Evolutionary conservation across 2,113 vertebrate species (phyloP).

Genomic region (Lepisosteus osseus): DNA sequence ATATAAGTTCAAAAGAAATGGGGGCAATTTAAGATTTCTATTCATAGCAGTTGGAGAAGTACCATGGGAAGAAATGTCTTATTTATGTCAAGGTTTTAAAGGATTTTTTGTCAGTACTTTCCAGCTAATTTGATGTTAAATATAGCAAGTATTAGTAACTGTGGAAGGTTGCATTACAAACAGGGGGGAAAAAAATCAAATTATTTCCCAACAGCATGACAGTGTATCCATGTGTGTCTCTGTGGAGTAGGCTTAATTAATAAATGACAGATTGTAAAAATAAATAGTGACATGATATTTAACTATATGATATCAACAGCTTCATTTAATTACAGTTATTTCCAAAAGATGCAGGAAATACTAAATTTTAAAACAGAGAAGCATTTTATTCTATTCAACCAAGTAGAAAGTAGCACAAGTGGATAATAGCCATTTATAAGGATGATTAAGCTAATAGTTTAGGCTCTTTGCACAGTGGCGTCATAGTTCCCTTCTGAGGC

Average conservation of each 20-base stretch:
- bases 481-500: no score
- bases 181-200: constrained; percentile 34
- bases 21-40: constrained; percentile 1
- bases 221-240: constrained; percentile 12
- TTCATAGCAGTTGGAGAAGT: background rate
- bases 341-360: no score
- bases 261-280: no score
- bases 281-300: no score
- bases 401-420: no score
- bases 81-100: constrained; percentile 28
- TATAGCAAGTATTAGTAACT: constrained; percentile 41
- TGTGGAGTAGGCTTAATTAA: background rate
- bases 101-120: constrained; percentile 41
- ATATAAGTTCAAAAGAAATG: background rate
- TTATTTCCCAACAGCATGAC: constrained; percentile 30
- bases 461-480: no score
- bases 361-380: no score
- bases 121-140: constrained; percentile 54
- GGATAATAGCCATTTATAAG: no score
- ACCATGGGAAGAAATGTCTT: background rate
- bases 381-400: no score
- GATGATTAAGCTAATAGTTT: no score
- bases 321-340: background rate
- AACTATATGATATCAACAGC: background rate
- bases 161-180: constrained; percentile 41